Conservation (phyloP, 2,888 invertebrate species). For the Lepidocyrtoides sp. region DNA sequence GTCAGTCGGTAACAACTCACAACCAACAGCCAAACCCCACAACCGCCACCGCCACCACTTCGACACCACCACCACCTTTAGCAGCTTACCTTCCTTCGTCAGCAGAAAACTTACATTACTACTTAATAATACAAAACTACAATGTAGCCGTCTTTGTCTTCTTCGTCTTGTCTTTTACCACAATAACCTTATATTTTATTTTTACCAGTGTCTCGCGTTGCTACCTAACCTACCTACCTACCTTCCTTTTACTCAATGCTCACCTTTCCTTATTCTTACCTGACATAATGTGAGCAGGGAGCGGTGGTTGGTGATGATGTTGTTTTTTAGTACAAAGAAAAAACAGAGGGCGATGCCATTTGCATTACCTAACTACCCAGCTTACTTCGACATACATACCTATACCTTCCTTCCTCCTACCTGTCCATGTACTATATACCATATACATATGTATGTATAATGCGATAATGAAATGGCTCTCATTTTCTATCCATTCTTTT, state of each 20-base stretch:
- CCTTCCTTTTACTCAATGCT: background rate
- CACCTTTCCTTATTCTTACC: conserved; percentile 20
- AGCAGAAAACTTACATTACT: too few species aligned
- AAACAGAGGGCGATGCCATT: conserved; percentile 62
- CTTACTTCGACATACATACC: background rate
- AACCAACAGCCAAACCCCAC: too few species aligned
- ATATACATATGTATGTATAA: too few species aligned
- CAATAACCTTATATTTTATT: too few species aligned
- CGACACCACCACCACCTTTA: background rate
- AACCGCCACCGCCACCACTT: background rate
- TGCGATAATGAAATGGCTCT: conserved; percentile 52
- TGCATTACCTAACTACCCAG: background rate
- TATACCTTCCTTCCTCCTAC: conserved; percentile 14
- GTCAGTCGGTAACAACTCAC: background rate
- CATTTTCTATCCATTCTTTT: conserved; percentile 33
- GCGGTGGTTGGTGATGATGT: conserved; percentile 32
- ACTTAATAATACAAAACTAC: background rate
- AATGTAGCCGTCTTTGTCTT: conserved; percentile 7
- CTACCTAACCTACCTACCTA: background rate
- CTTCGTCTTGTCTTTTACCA: background rate
- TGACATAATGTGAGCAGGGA: background rate
- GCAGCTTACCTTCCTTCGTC: background rate
- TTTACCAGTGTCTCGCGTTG: conserved; percentile 31
- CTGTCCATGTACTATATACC: background rate
- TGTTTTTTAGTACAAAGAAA: background rate